These are phyloP conservation scores for Sander vitreus DNA, from an alignment of 2,113 vertebrate genomes.

Conservation along the genomic window DNA sequence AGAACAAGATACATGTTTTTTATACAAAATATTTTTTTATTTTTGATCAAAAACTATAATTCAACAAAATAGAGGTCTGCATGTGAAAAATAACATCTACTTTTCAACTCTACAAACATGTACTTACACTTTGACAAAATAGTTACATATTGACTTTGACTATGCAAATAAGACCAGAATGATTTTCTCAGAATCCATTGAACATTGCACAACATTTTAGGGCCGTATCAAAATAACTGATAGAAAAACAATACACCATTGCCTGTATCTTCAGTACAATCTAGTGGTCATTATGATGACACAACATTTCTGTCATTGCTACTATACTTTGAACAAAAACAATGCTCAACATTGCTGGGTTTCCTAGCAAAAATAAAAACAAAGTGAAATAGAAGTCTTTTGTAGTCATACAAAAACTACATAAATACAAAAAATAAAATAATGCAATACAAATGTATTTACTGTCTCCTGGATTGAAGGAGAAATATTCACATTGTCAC, in stretches of 20 bases:
- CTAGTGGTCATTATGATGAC: conserved; percentile 47
- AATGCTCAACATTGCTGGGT: conserved; percentile 51
- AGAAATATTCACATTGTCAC: conserved; percentile 66
- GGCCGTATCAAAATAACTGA: conserved; percentile 69
- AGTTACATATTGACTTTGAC: conserved; percentile 41
- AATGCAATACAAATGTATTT: conserved; percentile 84
- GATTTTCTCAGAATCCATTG: conserved; percentile 63
- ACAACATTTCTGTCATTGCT: conserved; percentile 43
- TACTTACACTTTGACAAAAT: conserved; percentile 43
- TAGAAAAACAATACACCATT: conserved; percentile 57
- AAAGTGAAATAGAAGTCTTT: conserved; percentile 34
- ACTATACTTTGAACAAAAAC: conserved; percentile 62
- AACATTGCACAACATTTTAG: conserved; percentile 74
- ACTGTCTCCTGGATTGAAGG: conserved; percentile 72
- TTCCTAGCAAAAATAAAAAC: conserved; percentile 39
- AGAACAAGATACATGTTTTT: conserved; percentile 1
- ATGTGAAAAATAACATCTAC: conserved; percentile 58
- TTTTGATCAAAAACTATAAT: conserved; percentile 58
- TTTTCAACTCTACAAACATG: conserved; percentile 57
- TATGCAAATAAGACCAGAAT: conserved; percentile 29
- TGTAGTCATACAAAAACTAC: conserved; percentile 58
- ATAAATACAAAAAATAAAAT: conserved; percentile 55
- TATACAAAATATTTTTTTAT: conserved; percentile 73
- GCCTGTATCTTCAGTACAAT: conserved; percentile 35
- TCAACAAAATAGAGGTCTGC: conserved; percentile 70